Evolutionary conservation across 2,888 invertebrate species (phyloP).

Genomic region (Tachina lurida): DNA sequence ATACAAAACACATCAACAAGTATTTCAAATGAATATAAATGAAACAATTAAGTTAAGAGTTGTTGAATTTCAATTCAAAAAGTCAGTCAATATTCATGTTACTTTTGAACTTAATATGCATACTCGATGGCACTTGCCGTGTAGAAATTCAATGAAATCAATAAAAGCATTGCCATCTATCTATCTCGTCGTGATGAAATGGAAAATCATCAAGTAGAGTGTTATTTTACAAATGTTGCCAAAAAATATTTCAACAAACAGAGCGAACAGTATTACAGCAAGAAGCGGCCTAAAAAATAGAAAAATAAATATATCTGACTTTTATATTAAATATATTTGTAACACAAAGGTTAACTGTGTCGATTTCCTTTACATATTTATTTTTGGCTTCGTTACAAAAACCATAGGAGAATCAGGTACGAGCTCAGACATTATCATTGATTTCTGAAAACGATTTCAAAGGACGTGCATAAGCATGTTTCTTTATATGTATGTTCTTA

Average conservation of each 20-base stretch:
- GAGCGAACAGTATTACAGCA: background rate
- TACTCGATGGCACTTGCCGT: constrained; percentile 13
- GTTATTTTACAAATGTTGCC: constrained; percentile 61
- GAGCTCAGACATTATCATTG: constrained; percentile 63
- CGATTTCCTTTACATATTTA: constrained; percentile 17
- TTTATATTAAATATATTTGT: constrained; percentile 52
- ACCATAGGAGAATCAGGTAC: background rate
- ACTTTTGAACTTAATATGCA: constrained; percentile 30
- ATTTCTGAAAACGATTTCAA: constrained; percentile 49
- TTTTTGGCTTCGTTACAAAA: constrained; percentile 44
- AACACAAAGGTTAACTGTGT: constrained; percentile 39
- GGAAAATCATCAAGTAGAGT: constrained; percentile 64
- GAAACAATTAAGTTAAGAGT: constrained; percentile 19
- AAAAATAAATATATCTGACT: constrained; percentile 14
- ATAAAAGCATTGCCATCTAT: constrained; percentile 28
- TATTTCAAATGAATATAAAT: constrained; percentile 55
- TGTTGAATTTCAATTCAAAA: constrained; percentile 48
- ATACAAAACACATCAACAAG: constrained; percentile 51
- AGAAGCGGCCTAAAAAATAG: background rate
- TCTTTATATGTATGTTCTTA: background rate
- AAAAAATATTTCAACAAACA: constrained; percentile 45
- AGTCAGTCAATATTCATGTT: constrained; percentile 22
- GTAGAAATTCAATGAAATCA: constrained; percentile 34
- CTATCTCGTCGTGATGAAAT: constrained; percentile 2
- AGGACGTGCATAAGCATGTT: constrained; percentile 32